Evolutionary conservation across 2,113 vertebrate genomes (phyloP).

Genomic region (Octodon degus): DNA sequence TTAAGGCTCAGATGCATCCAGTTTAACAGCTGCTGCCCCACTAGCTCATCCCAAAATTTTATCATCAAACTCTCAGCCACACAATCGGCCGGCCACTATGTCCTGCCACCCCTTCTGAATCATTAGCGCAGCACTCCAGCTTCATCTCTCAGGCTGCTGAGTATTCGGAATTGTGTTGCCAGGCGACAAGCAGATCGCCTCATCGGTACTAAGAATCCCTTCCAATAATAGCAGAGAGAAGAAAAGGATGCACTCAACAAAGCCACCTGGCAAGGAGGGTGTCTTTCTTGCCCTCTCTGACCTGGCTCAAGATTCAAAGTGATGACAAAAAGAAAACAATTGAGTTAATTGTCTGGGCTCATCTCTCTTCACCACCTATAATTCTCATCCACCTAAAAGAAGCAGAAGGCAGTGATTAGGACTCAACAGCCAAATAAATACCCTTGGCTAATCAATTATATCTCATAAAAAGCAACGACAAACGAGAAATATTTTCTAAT

Average conservation of each 20-base stretch:
- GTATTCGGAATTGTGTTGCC: conserved; percentile 83
- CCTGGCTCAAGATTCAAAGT: neutral
- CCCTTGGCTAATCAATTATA: neutral
- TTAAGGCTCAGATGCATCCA: neutral
- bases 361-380: fast-evolving
- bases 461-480: conserved; percentile 27
- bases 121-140: conserved; percentile 56
- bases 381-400: neutral
- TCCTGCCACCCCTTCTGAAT: neutral
- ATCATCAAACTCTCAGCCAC: conserved; percentile 2
- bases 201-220: conserved; percentile 74
- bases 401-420: neutral
- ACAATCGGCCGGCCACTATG: neutral
- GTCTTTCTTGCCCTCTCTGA: neutral
- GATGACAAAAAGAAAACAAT: neutral
- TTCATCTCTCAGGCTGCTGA: conserved; percentile 79
- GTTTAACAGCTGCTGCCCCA: neutral
- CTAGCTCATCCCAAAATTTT: neutral
- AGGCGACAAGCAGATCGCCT: conserved; percentile 80
- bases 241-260: conserved; percentile 60
- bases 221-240: conserved; percentile 72
- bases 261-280: neutral
- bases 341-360: neutral
- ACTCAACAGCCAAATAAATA: neutral
- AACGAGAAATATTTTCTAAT: conserved; percentile 37